Conservation (phyloP, 2,797 vertebrate genomes). For the Urocyon cinereoargenteus region DNA sequence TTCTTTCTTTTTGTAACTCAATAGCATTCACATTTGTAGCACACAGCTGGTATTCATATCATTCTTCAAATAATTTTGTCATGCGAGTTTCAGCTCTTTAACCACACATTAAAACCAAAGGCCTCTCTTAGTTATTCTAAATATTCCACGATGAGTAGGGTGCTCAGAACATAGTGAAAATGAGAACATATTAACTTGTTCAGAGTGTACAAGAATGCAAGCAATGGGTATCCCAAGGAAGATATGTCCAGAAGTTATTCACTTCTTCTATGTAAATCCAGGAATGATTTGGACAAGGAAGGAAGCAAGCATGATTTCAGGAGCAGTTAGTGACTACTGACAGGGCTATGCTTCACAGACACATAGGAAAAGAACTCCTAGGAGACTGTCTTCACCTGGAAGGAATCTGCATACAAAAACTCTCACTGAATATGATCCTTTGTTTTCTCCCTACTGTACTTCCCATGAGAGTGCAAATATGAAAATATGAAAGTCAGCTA, state of each 20-base stretch:
- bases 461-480: background rate
- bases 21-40: background rate
- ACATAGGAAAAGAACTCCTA: background rate
- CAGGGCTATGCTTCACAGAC: background rate
- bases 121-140: background rate
- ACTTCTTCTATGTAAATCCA: background rate
- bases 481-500: background rate
- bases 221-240: background rate
- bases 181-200: background rate
- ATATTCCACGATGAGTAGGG: background rate
- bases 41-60: background rate
- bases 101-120: background rate
- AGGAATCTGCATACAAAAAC: background rate
- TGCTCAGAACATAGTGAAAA: background rate
- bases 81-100: background rate
- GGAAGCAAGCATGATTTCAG: background rate
- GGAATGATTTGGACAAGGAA: background rate
- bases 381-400: background rate
- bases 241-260: background rate
- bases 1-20: background rate
- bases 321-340: background rate
- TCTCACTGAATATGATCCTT: background rate
- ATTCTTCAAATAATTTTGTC: conserved; percentile 6
- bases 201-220: background rate
- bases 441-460: background rate